Evolutionary conservation across 1,140 invertebrate genomes (phyloP).

Genomic region (Chelonus insularis): DNA sequence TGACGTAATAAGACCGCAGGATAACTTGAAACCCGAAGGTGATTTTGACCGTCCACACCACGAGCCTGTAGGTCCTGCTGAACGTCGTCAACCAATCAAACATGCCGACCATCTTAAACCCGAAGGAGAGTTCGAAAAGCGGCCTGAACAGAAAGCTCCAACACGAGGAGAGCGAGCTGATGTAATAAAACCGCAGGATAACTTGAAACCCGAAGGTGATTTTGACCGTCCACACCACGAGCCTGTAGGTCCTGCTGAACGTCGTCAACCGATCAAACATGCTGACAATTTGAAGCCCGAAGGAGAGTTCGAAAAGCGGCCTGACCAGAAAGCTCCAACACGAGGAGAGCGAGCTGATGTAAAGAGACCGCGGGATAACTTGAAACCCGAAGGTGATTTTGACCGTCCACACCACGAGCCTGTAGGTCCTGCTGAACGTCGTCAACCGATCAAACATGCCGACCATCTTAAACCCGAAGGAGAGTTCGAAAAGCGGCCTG

Average conservation of each 20-base stretch:
- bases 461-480: constrained; percentile 64
- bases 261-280: constrained; percentile 48
- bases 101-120: constrained; percentile 51
- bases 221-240: constrained; percentile 34
- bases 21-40: constrained; percentile 61
- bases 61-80: constrained; percentile 32
- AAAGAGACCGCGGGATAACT: constrained; percentile 58
- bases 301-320: constrained; percentile 61
- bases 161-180: constrained; percentile 60
- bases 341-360: constrained; percentile 39
- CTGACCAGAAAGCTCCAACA: constrained; percentile 35
- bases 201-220: constrained; percentile 65
- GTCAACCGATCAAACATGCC: constrained; percentile 48
- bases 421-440: constrained; percentile 39
- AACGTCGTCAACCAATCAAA: constrained; percentile 43
- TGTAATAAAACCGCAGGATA: constrained; percentile 61
- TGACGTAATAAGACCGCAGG: constrained; percentile 45
- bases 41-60: constrained; percentile 56
- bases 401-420: constrained; percentile 45
- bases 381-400: constrained; percentile 58
- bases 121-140: constrained; percentile 50
- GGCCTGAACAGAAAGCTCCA: constrained; percentile 54
- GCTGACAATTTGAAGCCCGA: constrained; percentile 59
- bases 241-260: constrained; percentile 46
- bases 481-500: constrained; percentile 61